phyloP scores from a whole-genome alignment of 2,113 vertebrate species.

The Chionodraco myersi region DNA sequence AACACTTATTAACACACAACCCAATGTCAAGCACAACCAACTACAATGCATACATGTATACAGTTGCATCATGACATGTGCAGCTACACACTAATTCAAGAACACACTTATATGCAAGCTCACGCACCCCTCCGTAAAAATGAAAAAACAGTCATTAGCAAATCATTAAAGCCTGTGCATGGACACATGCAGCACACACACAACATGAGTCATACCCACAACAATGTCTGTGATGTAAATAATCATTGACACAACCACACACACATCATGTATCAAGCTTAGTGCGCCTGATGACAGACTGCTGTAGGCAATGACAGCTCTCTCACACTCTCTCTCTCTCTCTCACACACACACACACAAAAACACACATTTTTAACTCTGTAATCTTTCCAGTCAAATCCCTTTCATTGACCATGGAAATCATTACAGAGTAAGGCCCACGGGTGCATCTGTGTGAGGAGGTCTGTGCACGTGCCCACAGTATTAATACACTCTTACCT shows the following conservation, averaged over 20 bases:
- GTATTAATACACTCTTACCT: constrained; percentile 25
- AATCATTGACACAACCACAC: constrained; percentile 63
- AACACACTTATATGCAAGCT: neutral
- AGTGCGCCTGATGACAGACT: constrained; percentile 52
- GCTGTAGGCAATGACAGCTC: constrained; percentile 54
- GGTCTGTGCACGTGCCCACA: constrained; percentile 25
- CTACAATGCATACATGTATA: neutral
- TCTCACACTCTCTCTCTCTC: neutral
- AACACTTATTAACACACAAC: neutral
- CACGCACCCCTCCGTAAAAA: neutral
- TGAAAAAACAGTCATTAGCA: constrained; percentile 25
- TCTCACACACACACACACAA: constrained; percentile 1
- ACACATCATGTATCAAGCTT: constrained; percentile 74
- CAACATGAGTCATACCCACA: constrained; percentile 46
- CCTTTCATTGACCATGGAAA: constrained; percentile 59
- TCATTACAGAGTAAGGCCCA: constrained; percentile 40
- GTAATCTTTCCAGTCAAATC: constrained; percentile 64
- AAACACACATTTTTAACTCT: constrained; percentile 5
- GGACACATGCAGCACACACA: constrained; percentile 20
- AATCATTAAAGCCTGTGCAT: constrained; percentile 4
- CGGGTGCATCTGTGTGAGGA: constrained; percentile 23
- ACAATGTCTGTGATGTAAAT: constrained; percentile 58
- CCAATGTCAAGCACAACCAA: neutral
- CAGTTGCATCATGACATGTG: neutral
- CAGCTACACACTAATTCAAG: neutral